Evolutionary conservation across 2,797 vertebrate genomes (phyloP).

Genomic region (Paedocypris micromegethes): DNA sequence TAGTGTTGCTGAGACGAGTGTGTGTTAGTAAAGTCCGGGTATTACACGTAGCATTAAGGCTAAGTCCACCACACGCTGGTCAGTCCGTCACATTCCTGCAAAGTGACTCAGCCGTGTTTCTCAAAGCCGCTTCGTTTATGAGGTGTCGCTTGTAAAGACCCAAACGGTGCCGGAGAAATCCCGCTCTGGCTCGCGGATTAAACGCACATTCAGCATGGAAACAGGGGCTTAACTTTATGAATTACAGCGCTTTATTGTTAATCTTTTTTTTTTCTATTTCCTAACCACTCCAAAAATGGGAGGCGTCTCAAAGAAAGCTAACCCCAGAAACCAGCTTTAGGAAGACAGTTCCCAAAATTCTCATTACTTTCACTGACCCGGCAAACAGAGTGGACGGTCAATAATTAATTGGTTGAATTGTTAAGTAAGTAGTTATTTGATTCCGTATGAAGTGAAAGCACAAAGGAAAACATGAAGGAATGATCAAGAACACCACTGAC

Average conservation of each 20-base stretch:
- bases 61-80: slow-evolving; percentile 35
- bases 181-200: slow-evolving; percentile 65
- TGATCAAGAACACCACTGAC: slow-evolving; percentile 57
- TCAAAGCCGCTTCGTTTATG: slow-evolving; percentile 67
- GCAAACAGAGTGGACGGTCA: too few relatives aligned
- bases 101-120: slow-evolving; percentile 65
- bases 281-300: too few relatives aligned
- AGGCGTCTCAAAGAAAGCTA: too few relatives aligned
- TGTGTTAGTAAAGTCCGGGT: slow-evolving; percentile 4
- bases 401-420: too few relatives aligned
- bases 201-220: slow-evolving; percentile 10
- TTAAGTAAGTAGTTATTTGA: too few relatives aligned
- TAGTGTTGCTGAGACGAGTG: background rate
- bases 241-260: too few relatives aligned
- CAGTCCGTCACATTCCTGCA: slow-evolving; percentile 60
- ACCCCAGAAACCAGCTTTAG: too few relatives aligned
- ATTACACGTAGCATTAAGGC: slow-evolving; percentile 39
- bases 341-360: too few relatives aligned
- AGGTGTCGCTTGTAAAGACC: slow-evolving; percentile 68
- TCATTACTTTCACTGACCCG: too few relatives aligned
- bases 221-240: slow-evolving; percentile 3
- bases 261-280: too few relatives aligned
- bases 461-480: slow-evolving; percentile 51
- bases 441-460: too few relatives aligned
- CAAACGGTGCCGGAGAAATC: slow-evolving; percentile 71